Base-by-base conservation (phyloP, 2,888 invertebrate species). In the Diarsia dahlii region DNA sequence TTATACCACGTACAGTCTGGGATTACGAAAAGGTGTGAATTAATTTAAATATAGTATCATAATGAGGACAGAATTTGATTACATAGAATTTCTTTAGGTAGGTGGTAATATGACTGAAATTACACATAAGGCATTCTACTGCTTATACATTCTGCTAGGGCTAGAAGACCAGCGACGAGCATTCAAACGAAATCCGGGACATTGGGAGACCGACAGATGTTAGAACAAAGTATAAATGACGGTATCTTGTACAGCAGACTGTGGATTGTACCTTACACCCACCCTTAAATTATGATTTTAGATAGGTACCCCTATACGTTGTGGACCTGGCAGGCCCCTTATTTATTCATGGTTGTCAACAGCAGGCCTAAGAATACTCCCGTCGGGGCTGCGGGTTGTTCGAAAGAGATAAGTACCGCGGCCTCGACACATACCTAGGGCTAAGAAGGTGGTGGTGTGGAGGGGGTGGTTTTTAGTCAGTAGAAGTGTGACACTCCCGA, bases 1-100 rank as follows among this genome's bases (percentile, higher is more conserved):
- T 70, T 65, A 90, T 69, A 10, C 91, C 93, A 63, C 82, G 89
- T 28, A 94, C 89, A 18, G 91, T 92, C 94, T 94, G 91, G 68
- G 92, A 93, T 71, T 48, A 72, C 39, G 65, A 74, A 52, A 68
- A 72, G n/a, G 3, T 18, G 12, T 56, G 0, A 48, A 39, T 39
- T 46, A 48, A 74, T 71, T 28, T 28, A 28, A 54, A 20, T 68
- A 20, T n/a, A 15, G 10, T 46, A 28, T 63, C 9, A 45, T 34
- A 10, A 8, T 23, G 28, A 45, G 18, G 13, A 45, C 13, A 62
- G 9, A 20, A 62, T 62, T 69, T 58, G 1, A 52, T 20, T 20
- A 20, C 46, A 2, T 10, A n/a, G n/a, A 28, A 58, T 15, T 58
- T 58, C 23, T 58, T 23, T 67, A 15, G 20, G 50, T 28, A 34